These are phyloP conservation scores for Bufo bufo DNA, from an alignment of 2,113 vertebrate genomes.

Conservation along the genomic window DNA sequence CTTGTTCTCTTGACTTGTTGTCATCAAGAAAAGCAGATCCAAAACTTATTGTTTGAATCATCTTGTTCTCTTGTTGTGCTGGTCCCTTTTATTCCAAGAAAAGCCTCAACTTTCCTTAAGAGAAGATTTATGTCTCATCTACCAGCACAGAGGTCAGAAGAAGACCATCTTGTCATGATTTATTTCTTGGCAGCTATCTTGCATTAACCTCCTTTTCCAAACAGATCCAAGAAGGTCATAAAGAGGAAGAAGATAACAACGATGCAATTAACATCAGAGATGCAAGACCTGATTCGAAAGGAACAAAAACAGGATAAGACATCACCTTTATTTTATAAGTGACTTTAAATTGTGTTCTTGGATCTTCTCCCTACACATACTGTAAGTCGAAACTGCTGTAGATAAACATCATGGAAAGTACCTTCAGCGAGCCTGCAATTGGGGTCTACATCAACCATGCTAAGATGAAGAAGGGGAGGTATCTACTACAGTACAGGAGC, in stretches of 20 bases:
- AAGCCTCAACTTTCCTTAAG: not conserved
- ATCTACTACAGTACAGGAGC: too few relatives aligned
- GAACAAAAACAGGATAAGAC: not conserved
- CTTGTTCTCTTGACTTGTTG: conserved; percentile 16
- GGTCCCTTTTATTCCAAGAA: not conserved
- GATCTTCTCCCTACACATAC: not conserved
- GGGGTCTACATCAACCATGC: not conserved
- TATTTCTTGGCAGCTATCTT: conserved; percentile 38
- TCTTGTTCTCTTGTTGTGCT: not conserved
- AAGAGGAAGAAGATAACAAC: conserved; percentile 1
- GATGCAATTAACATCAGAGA: conserved; percentile 43
- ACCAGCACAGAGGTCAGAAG: conserved; percentile 32
- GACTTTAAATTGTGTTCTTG: not conserved
- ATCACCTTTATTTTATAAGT: not conserved
- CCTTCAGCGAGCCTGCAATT: not conserved
- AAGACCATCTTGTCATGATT: conserved; percentile 50
- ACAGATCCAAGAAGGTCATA: not conserved
- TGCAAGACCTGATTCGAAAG: not conserved
- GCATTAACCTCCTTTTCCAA: conserved; percentile 1
- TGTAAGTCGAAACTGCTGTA: not conserved
- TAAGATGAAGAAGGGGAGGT: not conserved
- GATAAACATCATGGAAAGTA: not conserved
- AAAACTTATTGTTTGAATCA: not conserved
- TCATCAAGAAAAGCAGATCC: conserved; percentile 10
- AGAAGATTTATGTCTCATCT: conserved; percentile 25